Percentiles rank a stretch among this genome's conserved stretches.
Evolutionary conservation across 2,113 vertebrate species (phyloP).

Genomic region (Hypanus sabinus): DNA sequence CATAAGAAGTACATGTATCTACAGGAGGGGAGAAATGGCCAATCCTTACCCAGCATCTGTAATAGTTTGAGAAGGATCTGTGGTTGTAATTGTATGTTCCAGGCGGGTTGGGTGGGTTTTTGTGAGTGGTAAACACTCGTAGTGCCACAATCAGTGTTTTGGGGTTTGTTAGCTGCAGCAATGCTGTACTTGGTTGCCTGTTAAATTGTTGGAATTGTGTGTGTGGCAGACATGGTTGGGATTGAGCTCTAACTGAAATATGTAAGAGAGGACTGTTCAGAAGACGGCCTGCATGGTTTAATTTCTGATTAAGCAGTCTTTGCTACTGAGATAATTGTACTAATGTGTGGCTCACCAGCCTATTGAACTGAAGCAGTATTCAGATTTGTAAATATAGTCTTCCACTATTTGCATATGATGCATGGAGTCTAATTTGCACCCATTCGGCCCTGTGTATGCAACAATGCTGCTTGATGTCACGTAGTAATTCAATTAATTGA

Average conservation of each 20-base stretch:
- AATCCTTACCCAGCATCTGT: background rate
- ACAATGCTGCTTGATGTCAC: background rate
- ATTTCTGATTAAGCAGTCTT: background rate
- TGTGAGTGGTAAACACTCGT: background rate
- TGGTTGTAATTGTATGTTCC: too few species aligned
- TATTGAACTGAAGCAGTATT: too few species aligned
- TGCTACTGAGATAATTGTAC: background rate
- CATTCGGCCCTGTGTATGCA: background rate
- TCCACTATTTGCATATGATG: background rate
- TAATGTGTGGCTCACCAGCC: background rate
- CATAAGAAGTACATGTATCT: too few species aligned
- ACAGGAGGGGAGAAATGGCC: too few species aligned
- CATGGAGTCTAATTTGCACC: background rate
- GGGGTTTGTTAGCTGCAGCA: background rate
- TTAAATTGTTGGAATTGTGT: background rate
- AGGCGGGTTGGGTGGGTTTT: background rate
- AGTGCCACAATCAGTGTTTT: background rate
- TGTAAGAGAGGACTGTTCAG: background rate
- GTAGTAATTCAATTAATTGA: slow-evolving; percentile 43
- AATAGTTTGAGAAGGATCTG: background rate
- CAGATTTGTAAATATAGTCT: background rate
- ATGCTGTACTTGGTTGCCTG: background rate
- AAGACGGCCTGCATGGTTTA: background rate
- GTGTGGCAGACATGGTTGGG: background rate
- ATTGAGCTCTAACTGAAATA: background rate